Base-by-base conservation (phyloP, 2,888 invertebrate species). In the Agelastica alni region DNA sequence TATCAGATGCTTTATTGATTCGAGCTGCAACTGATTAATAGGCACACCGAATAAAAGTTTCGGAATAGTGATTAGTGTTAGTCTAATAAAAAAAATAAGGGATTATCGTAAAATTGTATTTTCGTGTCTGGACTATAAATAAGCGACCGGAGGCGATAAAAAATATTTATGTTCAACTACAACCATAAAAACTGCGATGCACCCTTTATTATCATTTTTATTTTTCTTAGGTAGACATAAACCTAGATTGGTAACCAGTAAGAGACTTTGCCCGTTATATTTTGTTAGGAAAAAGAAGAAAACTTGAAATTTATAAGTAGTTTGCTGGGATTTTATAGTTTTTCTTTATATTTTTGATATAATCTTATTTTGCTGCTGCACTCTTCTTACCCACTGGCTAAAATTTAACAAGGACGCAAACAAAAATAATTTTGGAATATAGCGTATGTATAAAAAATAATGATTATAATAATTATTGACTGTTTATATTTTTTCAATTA, bases 141-240 rank as follows among this genome's bases (percentile, higher is more conserved):
- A 56, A 55, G 53, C 49, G 49, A 53, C 43, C 47, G 30, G 34
- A 44, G 58, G 51, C 53, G 49, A 56, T 60, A 58, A 60, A 58
- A 58, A 60, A 56, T 59, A 59, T 58, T 60, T 60, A 57, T 53
- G 55, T 55, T 55, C 48, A 52, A 55, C 54, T 58, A 58, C 54
- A 51, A 30, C 49, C 48, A 45, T 58, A 58, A 58, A 58, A 58
- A 54, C 44, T 44, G 58, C 34, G 58, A 58, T 54, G 53, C 53
- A 51, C 51, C 56, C 56, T 51, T 56, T 56, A 56, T 41, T 34
- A 31, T 47, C 47, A 46, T 47, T 56, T 56, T 51, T 51, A 51
- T 56, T 56, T 56, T 56, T 49, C 49, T 56, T 49, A 42, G 56
- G 55, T 55, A 44, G 45, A 55, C 45, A 49, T 54, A 54, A 54